phyloP scores from a whole-genome alignment of 1,140 invertebrate species.

The Drosophila teissieri region DNA sequence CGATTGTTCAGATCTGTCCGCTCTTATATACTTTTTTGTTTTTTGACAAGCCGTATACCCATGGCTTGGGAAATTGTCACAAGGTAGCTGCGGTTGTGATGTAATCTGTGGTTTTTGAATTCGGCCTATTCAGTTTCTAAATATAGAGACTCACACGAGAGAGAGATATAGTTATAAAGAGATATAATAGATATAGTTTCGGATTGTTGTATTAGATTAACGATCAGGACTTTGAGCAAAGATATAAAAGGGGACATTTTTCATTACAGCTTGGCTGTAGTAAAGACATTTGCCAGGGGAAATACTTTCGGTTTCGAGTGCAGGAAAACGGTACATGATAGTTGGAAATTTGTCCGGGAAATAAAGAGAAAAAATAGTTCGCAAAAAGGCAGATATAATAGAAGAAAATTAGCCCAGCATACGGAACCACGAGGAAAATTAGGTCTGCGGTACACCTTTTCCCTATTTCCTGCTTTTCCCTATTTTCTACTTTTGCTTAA shows the following conservation, averaged over 20 bases:
- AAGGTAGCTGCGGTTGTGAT: conserved; percentile 39
- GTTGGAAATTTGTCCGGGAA: conserved; percentile 8
- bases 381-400: conserved; percentile 37
- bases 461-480: neutral
- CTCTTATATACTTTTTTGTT: neutral
- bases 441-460: conserved; percentile 36
- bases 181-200: neutral
- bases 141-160: conserved; percentile 14
- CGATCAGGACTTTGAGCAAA: too few relatives aligned
- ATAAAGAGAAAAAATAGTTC: neutral
- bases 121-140: conserved; percentile 42
- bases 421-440: conserved; percentile 61
- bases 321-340: conserved; percentile 4
- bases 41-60: conserved; percentile 17
- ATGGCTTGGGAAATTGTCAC: conserved; percentile 40
- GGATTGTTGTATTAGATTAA: neutral
- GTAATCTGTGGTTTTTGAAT: conserved; percentile 38
- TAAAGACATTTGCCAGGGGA: neutral
- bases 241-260: too few relatives aligned
- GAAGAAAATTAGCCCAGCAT: conserved; percentile 55
- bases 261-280: too few relatives aligned
- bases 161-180: too few relatives aligned
- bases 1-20: conserved; percentile 26
- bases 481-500: neutral
- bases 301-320: conserved; percentile 6